Conservation (phyloP, 2,888 invertebrate genomes). For the Macrosiphum euphorbiae region DNA sequence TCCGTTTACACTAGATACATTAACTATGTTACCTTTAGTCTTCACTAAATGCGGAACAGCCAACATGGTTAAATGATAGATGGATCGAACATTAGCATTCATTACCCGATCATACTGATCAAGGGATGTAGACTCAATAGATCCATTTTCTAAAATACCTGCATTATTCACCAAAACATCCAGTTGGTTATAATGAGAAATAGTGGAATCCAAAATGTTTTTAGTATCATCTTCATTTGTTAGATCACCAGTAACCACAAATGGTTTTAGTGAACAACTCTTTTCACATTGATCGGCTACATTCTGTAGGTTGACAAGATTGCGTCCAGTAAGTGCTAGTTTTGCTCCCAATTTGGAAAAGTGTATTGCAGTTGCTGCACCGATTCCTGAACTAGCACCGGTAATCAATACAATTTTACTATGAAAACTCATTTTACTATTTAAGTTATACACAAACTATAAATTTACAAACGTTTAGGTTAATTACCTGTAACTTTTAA, state of each 20-base stretch:
- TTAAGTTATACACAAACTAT: neutral
- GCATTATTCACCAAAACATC: slow-evolving; percentile 93
- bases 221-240: slow-evolving; percentile 81
- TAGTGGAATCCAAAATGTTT: slow-evolving; percentile 79
- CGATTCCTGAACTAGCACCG: slow-evolving; percentile 89
- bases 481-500: neutral
- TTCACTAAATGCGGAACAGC: slow-evolving; percentile 88
- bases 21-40: slow-evolving; percentile 91
- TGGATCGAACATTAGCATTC: slow-evolving; percentile 88
- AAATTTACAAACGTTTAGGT: neutral
- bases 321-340: slow-evolving; percentile 81
- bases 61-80: slow-evolving; percentile 86
- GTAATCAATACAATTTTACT: slow-evolving; percentile 83
- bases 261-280: slow-evolving; percentile 71
- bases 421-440: slow-evolving; percentile 73
- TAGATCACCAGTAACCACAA: slow-evolving; percentile 79
- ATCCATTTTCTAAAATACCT: slow-evolving; percentile 85
- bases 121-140: slow-evolving; percentile 86
- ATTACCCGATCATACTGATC: slow-evolving; percentile 92
- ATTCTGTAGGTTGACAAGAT: slow-evolving; percentile 77
- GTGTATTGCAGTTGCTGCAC: slow-evolving; percentile 84
- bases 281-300: slow-evolving; percentile 75
- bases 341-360: slow-evolving; percentile 82
- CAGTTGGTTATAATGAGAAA: slow-evolving; percentile 81
- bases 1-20: slow-evolving; percentile 95